These are phyloP conservation scores for Nomada ruficornis DNA, from an alignment of 2,888 invertebrate species.

Conservation along the genomic window DNA sequence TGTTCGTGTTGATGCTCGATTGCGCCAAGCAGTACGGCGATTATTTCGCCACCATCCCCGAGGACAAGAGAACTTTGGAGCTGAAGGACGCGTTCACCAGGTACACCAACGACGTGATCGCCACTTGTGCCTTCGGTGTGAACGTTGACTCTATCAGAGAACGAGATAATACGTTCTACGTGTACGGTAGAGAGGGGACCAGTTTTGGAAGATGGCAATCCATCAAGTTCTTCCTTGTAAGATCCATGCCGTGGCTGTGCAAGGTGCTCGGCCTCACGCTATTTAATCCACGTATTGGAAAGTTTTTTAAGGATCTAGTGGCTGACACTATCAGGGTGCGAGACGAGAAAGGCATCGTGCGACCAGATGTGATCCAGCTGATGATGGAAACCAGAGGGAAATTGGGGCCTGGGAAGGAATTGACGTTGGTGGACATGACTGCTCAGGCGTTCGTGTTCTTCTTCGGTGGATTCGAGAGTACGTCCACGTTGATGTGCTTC, in stretches of 20 bases:
- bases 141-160: conserved; percentile 75
- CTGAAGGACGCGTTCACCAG: conserved; percentile 78
- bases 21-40: conserved; percentile 65
- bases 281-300: not conserved
- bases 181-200: conserved; percentile 65
- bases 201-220: conserved; percentile 30
- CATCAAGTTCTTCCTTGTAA: conserved; percentile 59
- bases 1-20: conserved; percentile 78
- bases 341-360: conserved; percentile 70
- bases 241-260: conserved; percentile 32
- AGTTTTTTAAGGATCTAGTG: conserved; percentile 69
- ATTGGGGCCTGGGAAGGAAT: conserved; percentile 29
- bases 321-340: conserved; percentile 64
- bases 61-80: conserved; percentile 63
- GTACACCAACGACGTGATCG: conserved; percentile 78
- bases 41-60: conserved; percentile 40
- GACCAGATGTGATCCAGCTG: conserved; percentile 87
- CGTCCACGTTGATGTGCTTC: conserved; percentile 75
- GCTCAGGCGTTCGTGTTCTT: conserved; percentile 84
- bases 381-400: conserved; percentile 84
- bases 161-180: conserved; percentile 77
- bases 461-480: conserved; percentile 79
- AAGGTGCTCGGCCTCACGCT: conserved; percentile 58
- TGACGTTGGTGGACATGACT: conserved; percentile 81
- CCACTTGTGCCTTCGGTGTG: conserved; percentile 77